These are phyloP conservation scores for Drosophila picticornis DNA, from an alignment of 2,888 invertebrate genomes.

Conservation along the genomic window DNA sequence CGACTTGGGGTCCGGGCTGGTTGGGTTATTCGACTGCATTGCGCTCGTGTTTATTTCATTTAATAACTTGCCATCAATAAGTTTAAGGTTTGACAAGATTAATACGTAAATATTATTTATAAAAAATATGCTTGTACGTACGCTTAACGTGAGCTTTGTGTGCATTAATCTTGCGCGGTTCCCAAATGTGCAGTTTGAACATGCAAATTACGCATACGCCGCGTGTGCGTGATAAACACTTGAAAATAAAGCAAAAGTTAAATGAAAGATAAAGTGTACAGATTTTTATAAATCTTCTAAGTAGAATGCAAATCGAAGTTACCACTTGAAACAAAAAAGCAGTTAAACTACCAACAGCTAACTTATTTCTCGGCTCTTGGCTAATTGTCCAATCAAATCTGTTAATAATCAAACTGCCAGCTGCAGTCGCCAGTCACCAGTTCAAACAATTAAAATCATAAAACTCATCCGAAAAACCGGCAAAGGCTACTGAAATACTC, in stretches of 20 bases:
- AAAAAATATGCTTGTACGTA: conserved; percentile 13
- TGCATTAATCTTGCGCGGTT: conserved; percentile 61
- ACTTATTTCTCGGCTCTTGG: conserved; percentile 35
- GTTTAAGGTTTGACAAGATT: conserved; percentile 42
- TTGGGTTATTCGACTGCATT: conserved; percentile 29
- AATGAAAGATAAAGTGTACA: neutral
- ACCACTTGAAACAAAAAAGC: conserved; percentile 4
- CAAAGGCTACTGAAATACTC: conserved; percentile 32
- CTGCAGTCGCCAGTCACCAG: conserved; percentile 36
- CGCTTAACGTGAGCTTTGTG: conserved; percentile 10
- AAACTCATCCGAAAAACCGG: conserved; percentile 50
- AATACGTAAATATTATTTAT: conserved; percentile 45
- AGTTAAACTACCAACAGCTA: conserved; percentile 18
- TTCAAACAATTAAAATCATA: conserved; percentile 70
- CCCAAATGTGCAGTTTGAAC: conserved; percentile 46
- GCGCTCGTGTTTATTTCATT: conserved; percentile 47
- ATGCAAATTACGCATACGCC: conserved; percentile 60
- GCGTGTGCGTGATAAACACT: neutral
- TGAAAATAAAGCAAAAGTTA: conserved; percentile 4
- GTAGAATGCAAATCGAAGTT: neutral
- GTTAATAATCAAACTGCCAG: conserved; percentile 67
- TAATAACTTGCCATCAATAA: conserved; percentile 69
- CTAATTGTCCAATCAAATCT: conserved; percentile 62
- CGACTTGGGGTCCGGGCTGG: conserved; percentile 37
- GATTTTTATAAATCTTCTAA: neutral